A percentile compares a stretch with the other conserved stretches of the same genome.
Conservation (phyloP, 2,113 vertebrate species). For the Dipodomys ordii region DNA sequence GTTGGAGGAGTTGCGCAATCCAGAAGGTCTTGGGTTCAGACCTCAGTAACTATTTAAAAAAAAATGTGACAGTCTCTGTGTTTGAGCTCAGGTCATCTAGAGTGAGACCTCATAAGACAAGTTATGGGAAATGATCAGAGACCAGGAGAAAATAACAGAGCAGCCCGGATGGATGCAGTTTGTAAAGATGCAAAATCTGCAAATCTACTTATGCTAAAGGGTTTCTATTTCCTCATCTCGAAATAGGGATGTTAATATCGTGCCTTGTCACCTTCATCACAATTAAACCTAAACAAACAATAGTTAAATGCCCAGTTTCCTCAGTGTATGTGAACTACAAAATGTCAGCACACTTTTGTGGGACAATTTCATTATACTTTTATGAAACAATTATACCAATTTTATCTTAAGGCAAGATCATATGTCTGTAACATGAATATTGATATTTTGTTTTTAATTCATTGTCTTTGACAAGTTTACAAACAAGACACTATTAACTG, state of each 20-base stretch:
- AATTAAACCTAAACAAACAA: constrained; percentile 3
- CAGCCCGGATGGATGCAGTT: neutral
- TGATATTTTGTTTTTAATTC: neutral
- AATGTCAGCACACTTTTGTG: neutral
- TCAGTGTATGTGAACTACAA: constrained; percentile 20
- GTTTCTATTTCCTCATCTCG: constrained; percentile 37
- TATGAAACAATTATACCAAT: neutral
- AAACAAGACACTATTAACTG: neutral
- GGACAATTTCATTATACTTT: neutral
- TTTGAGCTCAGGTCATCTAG: neutral
- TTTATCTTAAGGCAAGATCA: neutral
- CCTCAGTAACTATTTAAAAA: too few relatives aligned
- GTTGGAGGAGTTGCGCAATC: too few relatives aligned
- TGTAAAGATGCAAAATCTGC: constrained; percentile 18
- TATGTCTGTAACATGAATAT: neutral
- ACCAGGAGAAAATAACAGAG: neutral
- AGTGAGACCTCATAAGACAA: neutral
- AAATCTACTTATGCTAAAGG: neutral
- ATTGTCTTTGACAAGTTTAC: constrained; percentile 53
- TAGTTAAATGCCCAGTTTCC: constrained; percentile 26
- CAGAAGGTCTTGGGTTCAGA: too few relatives aligned
- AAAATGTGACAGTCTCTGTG: neutral
- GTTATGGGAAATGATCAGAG: neutral
- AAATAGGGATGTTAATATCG: neutral
- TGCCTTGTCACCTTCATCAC: neutral